Conservation (phyloP, 2,113 vertebrate species). For the Heterotis niloticus region DNA sequence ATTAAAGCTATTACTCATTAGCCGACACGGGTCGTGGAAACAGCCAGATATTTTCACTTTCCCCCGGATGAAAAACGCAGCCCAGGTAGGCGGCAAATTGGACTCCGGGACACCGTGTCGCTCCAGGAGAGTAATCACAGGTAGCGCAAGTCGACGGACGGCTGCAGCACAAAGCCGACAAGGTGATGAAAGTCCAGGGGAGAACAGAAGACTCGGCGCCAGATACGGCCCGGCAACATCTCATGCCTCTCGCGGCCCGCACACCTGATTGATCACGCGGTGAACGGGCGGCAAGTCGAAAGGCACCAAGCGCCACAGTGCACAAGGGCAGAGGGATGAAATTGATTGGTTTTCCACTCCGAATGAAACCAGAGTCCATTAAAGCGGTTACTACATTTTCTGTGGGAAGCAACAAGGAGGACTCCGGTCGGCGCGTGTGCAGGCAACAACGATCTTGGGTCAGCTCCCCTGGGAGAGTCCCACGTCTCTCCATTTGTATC, state of each 20-base stretch:
- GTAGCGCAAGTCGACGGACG: background rate
- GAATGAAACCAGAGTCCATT: slow-evolving; percentile 32
- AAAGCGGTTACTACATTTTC: slow-evolving; percentile 30
- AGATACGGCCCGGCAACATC: background rate
- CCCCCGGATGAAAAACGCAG: slow-evolving; percentile 4
- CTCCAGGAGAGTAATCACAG: background rate
- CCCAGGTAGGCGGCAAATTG: background rate
- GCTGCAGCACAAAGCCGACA: background rate
- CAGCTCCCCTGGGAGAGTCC: background rate
- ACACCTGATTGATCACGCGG: slow-evolving; percentile 16
- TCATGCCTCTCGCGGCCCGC: slow-evolving; percentile 19
- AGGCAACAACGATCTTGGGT: slow-evolving; percentile 11
- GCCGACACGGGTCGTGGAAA: background rate
- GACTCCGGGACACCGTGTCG: background rate
- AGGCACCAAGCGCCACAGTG: slow-evolving; percentile 13
- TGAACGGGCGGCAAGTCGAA: background rate
- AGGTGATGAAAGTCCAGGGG: background rate
- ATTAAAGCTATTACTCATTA: background rate
- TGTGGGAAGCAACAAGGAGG: background rate
- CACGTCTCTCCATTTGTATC: background rate
- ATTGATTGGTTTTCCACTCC: slow-evolving; percentile 20
- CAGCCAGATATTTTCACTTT: background rate
- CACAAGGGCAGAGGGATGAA: background rate
- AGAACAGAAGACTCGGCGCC: background rate
- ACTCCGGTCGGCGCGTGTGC: background rate